Evolutionary conservation across 1,140 invertebrate species (phyloP), one percentile per base, ranked within the genome.

Genomic region (Drosophila miranda): DNA sequence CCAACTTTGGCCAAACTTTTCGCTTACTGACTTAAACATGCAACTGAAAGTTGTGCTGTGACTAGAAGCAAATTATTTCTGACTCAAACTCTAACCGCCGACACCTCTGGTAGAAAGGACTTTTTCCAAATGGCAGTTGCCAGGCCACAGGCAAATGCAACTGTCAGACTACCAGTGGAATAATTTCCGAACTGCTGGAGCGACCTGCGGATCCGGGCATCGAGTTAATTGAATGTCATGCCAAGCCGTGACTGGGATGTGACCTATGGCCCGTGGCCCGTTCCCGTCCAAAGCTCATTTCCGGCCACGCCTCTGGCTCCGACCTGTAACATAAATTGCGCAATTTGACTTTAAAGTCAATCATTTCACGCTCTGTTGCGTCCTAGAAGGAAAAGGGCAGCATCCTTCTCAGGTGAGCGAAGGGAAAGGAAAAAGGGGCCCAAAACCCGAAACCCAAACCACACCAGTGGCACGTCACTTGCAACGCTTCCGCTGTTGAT

Each of bases 291-390:
- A 56, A 72, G 80, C 76, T 63, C 68, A 73, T 80, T 76, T 76
- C 49, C 66, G 56, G 30, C 34, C 30, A 56, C 50, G 61, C 73
- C 58, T 44, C 14, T 19, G 41, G 38, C 4, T 11, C 11, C 42
- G 16, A 21, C 50, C 26, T 52, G 43, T 30, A 38, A 49, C 67
- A 66, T 80, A 76, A 75, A 67, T 77, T 74, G 68, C 58, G 64
- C 76, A 80, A 67, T 70, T 77, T 84, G 77, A 77, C 73, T 86
- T 86, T 84, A 86, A 86, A 84, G 73, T 80, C 77, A 77, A 84
- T 84, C 68, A 84, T 84, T 80, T 79, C 46, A 57, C 43, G 67
- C 56, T 64, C 19, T 26, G 11, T 6, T 14, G 6, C 6, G 7
- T 14, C 19, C n/a, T 8, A 7, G 21, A 21, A 30, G 48, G 49